Conservation (phyloP, 2,888 invertebrate genomes). For the Apotomis turbidana region DNA sequence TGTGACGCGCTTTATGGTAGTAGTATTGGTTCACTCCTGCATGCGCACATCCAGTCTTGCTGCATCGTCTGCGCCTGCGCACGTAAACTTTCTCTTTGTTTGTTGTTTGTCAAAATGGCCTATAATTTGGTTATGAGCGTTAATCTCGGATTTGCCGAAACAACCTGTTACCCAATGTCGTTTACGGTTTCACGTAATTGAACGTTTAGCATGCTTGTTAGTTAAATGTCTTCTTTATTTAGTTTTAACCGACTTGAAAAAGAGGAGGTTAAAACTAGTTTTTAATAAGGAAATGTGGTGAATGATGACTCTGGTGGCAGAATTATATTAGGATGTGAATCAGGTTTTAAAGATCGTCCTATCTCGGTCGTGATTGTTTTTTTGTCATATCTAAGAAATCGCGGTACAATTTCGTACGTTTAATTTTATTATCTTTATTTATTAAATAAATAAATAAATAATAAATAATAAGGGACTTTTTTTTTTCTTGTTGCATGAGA, state of each 20-base stretch:
- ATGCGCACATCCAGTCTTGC: conserved; percentile 24
- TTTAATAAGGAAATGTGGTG: no score
- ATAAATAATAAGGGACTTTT: no score
- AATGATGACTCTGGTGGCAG: no score
- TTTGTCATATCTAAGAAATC: no score
- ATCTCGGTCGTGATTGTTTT: no score
- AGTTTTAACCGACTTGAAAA: background rate
- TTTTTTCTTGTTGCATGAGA: no score
- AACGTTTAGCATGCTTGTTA: conserved; percentile 1
- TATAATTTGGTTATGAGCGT: conserved; percentile 36
- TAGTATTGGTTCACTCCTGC: conserved; percentile 7
- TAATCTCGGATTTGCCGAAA: conserved; percentile 15
- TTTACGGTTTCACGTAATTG: no score
- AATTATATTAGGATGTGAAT: no score
- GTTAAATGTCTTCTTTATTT: background rate
- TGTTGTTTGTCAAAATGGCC: conserved; percentile 34
- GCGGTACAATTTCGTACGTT: no score
- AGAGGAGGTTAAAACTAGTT: background rate
- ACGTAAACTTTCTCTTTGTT: conserved; percentile 42
- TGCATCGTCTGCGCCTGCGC: conserved; percentile 35
- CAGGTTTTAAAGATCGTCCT: no score
- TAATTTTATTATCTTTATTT: no score
- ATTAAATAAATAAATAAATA: no score
- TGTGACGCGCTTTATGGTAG: background rate
- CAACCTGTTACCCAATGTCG: conserved; percentile 23